Conservation (phyloP, 1,140 invertebrate species). For the Pomacea maculata region DNA sequence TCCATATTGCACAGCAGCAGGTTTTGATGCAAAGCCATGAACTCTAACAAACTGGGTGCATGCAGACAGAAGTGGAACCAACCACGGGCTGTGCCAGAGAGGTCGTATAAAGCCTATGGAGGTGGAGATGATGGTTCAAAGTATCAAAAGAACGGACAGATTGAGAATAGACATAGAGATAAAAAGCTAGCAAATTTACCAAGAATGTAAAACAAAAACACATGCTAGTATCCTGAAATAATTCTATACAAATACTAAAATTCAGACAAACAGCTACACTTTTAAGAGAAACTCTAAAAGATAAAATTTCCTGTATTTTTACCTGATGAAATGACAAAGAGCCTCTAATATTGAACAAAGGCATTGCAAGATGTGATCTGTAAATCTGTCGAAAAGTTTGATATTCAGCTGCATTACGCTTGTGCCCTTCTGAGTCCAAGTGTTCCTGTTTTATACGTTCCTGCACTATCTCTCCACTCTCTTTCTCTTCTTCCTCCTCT, state of each 20-base stretch:
- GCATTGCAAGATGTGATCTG: background rate
- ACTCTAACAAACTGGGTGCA: too few relatives aligned
- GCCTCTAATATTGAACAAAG: background rate
- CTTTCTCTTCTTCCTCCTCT: background rate
- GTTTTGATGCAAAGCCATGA: too few relatives aligned
- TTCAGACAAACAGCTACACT: background rate
- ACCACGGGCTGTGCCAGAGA: too few relatives aligned
- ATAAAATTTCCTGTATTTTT: background rate
- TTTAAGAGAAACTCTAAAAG: background rate
- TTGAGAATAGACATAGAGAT: too few relatives aligned
- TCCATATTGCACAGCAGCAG: too few relatives aligned
- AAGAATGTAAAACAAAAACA: too few relatives aligned
- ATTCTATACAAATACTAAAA: background rate
- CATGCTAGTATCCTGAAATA: too few relatives aligned
- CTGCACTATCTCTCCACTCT: slow-evolving; percentile 1
- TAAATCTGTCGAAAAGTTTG: background rate
- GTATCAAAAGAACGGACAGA: too few relatives aligned
- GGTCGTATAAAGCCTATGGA: too few relatives aligned
- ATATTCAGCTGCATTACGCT: background rate
- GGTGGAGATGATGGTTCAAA: too few relatives aligned
- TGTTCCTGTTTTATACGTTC: slow-evolving; percentile 8
- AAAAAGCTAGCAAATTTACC: too few relatives aligned
- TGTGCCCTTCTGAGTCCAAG: slow-evolving; percentile 1
- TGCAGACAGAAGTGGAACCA: too few relatives aligned
- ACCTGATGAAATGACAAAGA: slow-evolving; percentile 2